Evolutionary conservation across 2,113 vertebrate species (phyloP), one percentile per base, ranked within the genome.

Genomic region (Megaceryle torquata): DNA sequence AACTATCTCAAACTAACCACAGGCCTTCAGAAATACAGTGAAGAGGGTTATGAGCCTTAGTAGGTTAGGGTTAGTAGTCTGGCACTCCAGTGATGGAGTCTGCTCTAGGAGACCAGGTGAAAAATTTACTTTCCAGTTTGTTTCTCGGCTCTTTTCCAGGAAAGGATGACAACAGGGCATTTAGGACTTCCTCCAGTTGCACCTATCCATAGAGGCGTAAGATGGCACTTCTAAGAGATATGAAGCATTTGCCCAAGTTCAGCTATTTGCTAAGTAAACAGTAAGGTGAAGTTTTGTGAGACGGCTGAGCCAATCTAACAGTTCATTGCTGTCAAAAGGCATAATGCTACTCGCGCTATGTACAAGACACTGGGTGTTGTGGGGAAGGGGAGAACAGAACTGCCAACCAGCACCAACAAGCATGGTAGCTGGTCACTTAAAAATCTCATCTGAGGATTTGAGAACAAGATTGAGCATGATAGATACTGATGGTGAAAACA

Each of bases 301-400:
- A 6, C 35, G 70, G 37, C 75, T 0, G 13, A 67, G 51, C 56
- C n/a, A 15, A 56, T 65, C 35, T 31, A 37, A 31, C 33, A 22
- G 41, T 17, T 82, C 31, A 9, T 8, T 63, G 56, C 46, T 71
- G 9, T 31, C 44, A 31, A 39, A 71, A 63, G 6, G 51, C 24
- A 11, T 11, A 26, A 26, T 18, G 24, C 44, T 61, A 2, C 41
- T 35, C 18, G 15, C 1, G 1, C 39, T 25, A 5, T 1, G 1
- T 41, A 50, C 39, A 43, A 29, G 24, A 31, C 5, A 3, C 13
- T 26, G 35, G 12, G 16, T 44, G 17, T 22, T 48, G 37, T 22
- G 41, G 46, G 60, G 20, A 72, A 68, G 24, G 8, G 17, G 16
- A 68, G 25, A 46, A 20, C 41, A 53, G 35, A n/a, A 26, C 37